Percentiles rank a stretch among this genome's conserved stretches.
phyloP scores from a whole-genome alignment of 2,888 invertebrate species.

The Eumerus sabulonum region DNA sequence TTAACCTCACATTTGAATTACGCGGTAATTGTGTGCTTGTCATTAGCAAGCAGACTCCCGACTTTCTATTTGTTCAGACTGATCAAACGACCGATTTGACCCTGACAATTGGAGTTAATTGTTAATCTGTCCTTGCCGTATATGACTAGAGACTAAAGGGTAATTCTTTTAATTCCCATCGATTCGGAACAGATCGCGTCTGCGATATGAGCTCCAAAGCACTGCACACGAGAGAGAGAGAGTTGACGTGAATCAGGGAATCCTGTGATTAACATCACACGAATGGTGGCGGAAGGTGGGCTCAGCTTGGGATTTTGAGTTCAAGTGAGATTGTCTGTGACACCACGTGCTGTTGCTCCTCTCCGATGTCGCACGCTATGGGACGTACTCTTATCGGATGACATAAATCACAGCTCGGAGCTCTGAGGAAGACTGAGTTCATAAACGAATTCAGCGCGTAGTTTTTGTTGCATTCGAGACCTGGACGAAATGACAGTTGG shows the following conservation, averaged over 20 bases:
- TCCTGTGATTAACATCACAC: conserved; percentile 21
- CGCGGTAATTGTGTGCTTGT: conserved; percentile 28
- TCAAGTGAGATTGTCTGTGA: conserved; percentile 29
- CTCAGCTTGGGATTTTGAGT: conserved; percentile 23
- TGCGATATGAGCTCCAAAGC: not conserved
- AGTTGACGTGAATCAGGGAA: conserved; percentile 3
- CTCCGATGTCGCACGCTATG: conserved; percentile 18
- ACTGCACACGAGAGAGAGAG: conserved; percentile 6
- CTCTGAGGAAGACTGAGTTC: conserved; percentile 45
- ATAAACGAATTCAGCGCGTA: conserved; percentile 46
- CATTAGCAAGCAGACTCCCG: conserved; percentile 31
- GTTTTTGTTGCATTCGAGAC: conserved; percentile 7
- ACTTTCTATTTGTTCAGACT: conserved; percentile 4
- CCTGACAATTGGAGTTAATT: conserved; percentile 62
- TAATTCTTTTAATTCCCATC: conserved; percentile 25
- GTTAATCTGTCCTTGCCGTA: conserved; percentile 42
- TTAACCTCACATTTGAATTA: conserved; percentile 56
- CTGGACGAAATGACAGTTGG: not conserved
- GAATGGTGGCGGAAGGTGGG: conserved; percentile 43
- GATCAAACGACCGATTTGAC: conserved; percentile 21
- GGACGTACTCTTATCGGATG: conserved; percentile 38
- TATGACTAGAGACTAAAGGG: not conserved
- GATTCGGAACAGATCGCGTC: conserved; percentile 8
- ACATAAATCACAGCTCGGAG: conserved; percentile 48
- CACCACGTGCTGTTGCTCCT: conserved; percentile 48